A percentile compares a stretch with the other conserved stretches of the same genome.
Conservation (phyloP, 2,888 invertebrate species). For the Troides aeacus region DNA sequence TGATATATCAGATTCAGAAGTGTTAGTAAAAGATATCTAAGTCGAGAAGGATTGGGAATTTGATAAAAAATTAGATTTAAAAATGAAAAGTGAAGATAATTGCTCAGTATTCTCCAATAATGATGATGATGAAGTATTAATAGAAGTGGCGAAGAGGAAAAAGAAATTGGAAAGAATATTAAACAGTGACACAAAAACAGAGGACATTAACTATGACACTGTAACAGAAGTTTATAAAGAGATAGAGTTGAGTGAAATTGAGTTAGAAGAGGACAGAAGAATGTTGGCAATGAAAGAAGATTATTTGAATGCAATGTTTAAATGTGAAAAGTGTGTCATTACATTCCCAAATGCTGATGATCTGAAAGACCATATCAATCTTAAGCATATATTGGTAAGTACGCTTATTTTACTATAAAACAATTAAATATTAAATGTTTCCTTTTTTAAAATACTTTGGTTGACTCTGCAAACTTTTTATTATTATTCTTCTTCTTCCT, state of each 20-base stretch:
- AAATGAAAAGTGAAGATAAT: slow-evolving; percentile 35
- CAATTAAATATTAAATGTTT: too few relatives aligned
- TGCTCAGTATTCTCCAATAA: slow-evolving; percentile 30
- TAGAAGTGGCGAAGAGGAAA: slow-evolving; percentile 36
- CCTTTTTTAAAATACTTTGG: too few relatives aligned
- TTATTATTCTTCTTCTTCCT: too few relatives aligned
- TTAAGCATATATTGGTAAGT: slow-evolving; percentile 64
- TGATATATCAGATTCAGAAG: neutral
- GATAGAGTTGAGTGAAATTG: slow-evolving; percentile 47
- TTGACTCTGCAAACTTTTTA: too few relatives aligned
- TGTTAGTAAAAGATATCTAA: slow-evolving; percentile 22
- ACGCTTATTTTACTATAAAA: neutral
- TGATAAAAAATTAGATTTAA: slow-evolving; percentile 5
- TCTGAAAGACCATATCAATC: slow-evolving; percentile 54
- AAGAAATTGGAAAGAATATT: slow-evolving; percentile 30
- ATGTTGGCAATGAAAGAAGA: slow-evolving; percentile 47
- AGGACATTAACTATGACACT: neutral
- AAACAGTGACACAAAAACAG: slow-evolving; percentile 31
- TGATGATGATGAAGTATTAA: slow-evolving; percentile 40
- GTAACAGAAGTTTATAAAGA: slow-evolving; percentile 43
- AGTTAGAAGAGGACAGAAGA: slow-evolving; percentile 55
- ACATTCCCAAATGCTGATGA: slow-evolving; percentile 65
- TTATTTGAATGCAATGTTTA: slow-evolving; percentile 63
- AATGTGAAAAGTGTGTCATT: slow-evolving; percentile 57
- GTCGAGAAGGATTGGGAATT: slow-evolving; percentile 21